Evolutionary conservation across 2,113 vertebrate species (phyloP).

Genomic region (Himantopus leucocephalus): DNA sequence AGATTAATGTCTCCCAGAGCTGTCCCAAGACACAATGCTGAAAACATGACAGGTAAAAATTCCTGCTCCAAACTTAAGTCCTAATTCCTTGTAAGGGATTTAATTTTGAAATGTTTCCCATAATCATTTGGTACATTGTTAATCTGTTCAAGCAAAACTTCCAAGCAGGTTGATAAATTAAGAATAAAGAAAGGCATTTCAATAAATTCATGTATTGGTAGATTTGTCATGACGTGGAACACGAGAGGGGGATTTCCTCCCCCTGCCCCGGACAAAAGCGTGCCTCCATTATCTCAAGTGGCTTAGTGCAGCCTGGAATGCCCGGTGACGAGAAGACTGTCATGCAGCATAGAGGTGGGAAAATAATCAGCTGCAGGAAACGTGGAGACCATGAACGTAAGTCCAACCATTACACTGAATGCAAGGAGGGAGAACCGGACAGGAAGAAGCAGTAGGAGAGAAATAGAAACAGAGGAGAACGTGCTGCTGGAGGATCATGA

Average conservation of each 20-base stretch:
- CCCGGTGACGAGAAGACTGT: neutral
- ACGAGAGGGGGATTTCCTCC: neutral
- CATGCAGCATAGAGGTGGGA: neutral
- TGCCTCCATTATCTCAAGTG: neutral
- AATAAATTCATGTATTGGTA: neutral
- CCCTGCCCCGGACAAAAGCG: neutral
- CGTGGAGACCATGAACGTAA: rapidly evolving
- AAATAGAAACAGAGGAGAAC: neutral
- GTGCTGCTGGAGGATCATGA: neutral
- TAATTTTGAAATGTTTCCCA: neutral
- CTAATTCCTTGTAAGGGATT: neutral
- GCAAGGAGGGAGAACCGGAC: rapidly evolving
- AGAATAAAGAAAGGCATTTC: neutral
- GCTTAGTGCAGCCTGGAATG: neutral
- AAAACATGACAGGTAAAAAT: neutral
- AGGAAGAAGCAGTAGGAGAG: neutral
- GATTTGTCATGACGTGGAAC: neutral
- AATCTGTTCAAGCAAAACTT: neutral
- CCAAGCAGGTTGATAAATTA: neutral
- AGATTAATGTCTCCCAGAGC: neutral
- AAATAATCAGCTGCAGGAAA: neutral
- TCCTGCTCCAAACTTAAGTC: neutral
- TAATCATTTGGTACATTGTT: neutral
- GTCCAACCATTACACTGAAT: neutral
- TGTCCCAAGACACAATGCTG: neutral